Evolutionary conservation across 2,113 vertebrate species (phyloP).

Genomic region (Eclectus roratus): DNA sequence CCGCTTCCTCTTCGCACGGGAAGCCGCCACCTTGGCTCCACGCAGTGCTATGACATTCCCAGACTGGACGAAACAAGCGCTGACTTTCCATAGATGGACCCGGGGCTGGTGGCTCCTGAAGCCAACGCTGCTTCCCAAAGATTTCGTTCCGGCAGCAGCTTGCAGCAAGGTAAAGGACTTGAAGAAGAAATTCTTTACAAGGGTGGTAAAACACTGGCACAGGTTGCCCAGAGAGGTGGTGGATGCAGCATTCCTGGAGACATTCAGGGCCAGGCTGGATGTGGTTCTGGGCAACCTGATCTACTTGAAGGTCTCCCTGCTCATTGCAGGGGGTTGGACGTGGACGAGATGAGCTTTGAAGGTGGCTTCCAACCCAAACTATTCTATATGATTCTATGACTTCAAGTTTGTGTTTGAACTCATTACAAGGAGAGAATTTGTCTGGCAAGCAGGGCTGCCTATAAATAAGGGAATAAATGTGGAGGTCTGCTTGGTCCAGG

Average conservation of each 20-base stretch:
- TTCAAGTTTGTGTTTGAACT: neutral
- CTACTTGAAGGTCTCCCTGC: neutral
- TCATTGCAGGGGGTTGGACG: neutral
- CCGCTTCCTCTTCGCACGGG: constrained; percentile 78
- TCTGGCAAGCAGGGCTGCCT: neutral
- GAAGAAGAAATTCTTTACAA: neutral
- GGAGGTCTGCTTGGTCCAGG: neutral
- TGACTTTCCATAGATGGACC: neutral
- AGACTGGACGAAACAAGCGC: neutral
- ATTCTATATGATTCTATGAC: neutral
- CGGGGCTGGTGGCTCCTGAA: neutral
- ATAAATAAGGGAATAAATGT: neutral
- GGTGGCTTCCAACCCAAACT: neutral
- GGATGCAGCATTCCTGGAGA: neutral
- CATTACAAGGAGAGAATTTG: neutral
- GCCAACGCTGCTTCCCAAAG: neutral
- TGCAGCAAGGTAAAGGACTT: neutral
- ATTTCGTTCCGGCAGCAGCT: neutral
- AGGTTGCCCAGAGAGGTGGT: neutral
- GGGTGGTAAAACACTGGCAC: neutral
- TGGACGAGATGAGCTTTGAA: neutral
- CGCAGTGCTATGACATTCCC: neutral
- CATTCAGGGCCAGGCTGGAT: neutral
- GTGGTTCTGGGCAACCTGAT: neutral
- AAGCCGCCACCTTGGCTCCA: constrained; percentile 82